Evolutionary conservation across 2,797 vertebrate genomes (phyloP), one percentile per base, ranked within the genome.

Genomic region (Pseudochaenichthys georgianus): DNA sequence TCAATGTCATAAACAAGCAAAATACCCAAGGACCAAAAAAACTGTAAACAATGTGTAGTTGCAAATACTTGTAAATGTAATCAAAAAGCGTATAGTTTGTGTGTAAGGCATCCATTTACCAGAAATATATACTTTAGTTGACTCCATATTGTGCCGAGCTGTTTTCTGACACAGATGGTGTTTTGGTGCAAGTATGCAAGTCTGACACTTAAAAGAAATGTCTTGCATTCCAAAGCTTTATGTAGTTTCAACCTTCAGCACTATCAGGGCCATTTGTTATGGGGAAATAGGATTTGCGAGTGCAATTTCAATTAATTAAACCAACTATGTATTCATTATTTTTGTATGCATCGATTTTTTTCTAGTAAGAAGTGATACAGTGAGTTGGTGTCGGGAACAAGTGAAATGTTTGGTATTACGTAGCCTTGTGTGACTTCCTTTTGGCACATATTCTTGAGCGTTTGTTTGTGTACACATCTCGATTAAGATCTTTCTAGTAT

Each of bases 141-240:
- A 71, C 52, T 67, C 58, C 43, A 68, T 41, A 28, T 53, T 67
- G 17, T 13, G 11, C 64, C 45, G 31, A 19, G 45, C 28, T 61
- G n/a, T 60, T 65, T 51, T 59, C 28, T 58, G 52, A 59, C 64
- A 67, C 63, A 72, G 63, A 79, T 84, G 66, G 63, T 79, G 73
- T 84, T 76, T 75, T 75, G 60, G 3, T 75, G 69, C 28, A 41
- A 57, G 4, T 21, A 10, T 43, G 64, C 7, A 48, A 69, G 50
- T 13, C 64, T 46, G 64, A 28, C 54, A 55, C 31, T 57, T 68
- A 45, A 78, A 73, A 75, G 55, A 5, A 28, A 66, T 75, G 46
- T 63, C n/a, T 60, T n/a, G 15, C 31, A 76, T 63, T 67, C 64
- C 82, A 73, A 67, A 52, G 46, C 42, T 31, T 19, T 58, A 65